Conservation (phyloP, 2,888 invertebrate species). For the Drosophila flavopinicola region DNA sequence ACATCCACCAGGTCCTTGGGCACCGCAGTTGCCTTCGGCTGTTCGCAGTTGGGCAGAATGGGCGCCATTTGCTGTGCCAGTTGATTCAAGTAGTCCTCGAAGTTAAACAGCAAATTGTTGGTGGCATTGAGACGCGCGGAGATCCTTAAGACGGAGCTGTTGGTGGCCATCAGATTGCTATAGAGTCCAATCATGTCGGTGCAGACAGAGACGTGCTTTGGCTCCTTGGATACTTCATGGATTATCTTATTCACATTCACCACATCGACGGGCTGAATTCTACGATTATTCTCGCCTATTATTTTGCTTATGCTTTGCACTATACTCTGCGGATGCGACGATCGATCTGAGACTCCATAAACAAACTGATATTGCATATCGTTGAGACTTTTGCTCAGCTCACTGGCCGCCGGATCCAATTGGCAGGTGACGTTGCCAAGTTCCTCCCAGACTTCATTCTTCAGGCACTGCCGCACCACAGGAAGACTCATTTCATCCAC, state of each 20-base stretch:
- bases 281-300: background rate
- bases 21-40: too few species aligned
- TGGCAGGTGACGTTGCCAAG: slow-evolving; percentile 18
- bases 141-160: slow-evolving; percentile 5
- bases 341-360: background rate
- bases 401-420: background rate
- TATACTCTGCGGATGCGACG: background rate
- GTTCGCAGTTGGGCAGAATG: background rate
- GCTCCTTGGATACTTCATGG: background rate
- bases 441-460: slow-evolving; percentile 11
- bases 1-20: slow-evolving; percentile 9
- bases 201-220: background rate
- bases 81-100: slow-evolving; percentile 22
- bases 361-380: background rate
- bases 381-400: slow-evolving; percentile 3
- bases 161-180: slow-evolving; percentile 21
- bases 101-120: slow-evolving; percentile 13
- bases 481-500: slow-evolving; percentile 23
- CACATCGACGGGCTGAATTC: slow-evolving; percentile 17
- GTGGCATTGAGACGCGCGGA: slow-evolving; percentile 22
- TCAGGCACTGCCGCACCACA: slow-evolving; percentile 23
- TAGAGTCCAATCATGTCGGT: slow-evolving; percentile 15
- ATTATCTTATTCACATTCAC: slow-evolving; percentile 22
- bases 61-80: slow-evolving; percentile 1
- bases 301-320: background rate